Base-by-base conservation (phyloP, 2,888 invertebrate genomes). In the Rotaria socialis region DNA sequence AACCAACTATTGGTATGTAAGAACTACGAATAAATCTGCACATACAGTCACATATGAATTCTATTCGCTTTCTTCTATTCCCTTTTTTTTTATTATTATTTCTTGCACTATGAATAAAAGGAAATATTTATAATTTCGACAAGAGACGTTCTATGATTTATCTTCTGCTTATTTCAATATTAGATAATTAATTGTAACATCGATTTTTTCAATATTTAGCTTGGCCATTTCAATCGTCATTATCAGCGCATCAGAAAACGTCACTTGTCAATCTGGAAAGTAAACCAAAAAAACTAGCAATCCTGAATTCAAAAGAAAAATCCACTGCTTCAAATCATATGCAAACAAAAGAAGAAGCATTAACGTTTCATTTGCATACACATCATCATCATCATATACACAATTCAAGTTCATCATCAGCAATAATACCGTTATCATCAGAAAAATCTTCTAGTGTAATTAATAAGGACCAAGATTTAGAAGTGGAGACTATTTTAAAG, bases 311-410 rank as follows among this genome's bases (percentile, higher is more conserved):
- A 24, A 80, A 80, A 47, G 22, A 43, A 43, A 80, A 80, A 47
- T 4, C 50, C 14, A 50, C 50, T 14, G 14, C 1, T 50, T 50
- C 50, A 50, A 4, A 50, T 11, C 50, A 50, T 11, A 50, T 3
- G 50, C 75, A 75, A 75, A 43, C 75, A 19, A 47, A 80, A 43
- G 22, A 43, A 1, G 75, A 80, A 24, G 24, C 11, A n/a, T 43
- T 43, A 24, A 43, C 75, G 22, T 80, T 43, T 24, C 75, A 80
- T 47, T 80, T 80, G 47, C 75, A 80, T n/a, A 80, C 75, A 43
- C 75, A 80, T 80, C 75, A 80, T 80, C 75, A 80, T 80, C 75
- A 80, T 47, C 75, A 80, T 80, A 43, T 80, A 80, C 75, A 52
- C 14, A 52, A 80, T 47, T 35, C 35, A 35, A 80, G 47, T 80